phyloP scores from a whole-genome alignment of 2,113 vertebrate species.

The Gracilinanus agilis region DNA sequence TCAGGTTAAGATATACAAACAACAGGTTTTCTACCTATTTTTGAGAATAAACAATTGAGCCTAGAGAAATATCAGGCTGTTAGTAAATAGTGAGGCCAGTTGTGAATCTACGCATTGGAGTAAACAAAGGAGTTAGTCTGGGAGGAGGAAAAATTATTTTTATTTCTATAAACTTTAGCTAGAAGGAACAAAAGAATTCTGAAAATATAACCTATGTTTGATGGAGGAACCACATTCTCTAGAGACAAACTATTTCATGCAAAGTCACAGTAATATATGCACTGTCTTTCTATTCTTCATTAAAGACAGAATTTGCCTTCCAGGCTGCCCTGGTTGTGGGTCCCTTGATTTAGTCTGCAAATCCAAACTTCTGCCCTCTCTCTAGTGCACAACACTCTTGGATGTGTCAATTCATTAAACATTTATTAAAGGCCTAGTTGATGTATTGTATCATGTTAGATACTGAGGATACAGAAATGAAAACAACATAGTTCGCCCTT shows the following conservation, averaged over 20 bases:
- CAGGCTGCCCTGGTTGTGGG: not conserved
- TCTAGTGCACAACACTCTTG: not conserved
- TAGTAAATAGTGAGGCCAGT: conserved; percentile 16
- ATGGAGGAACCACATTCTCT: not conserved
- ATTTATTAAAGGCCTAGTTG: not conserved
- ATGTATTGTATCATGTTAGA: not conserved
- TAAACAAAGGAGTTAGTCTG: conserved; percentile 14
- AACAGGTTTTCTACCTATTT: not conserved
- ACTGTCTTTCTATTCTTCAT: not conserved
- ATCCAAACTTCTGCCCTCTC: not conserved
- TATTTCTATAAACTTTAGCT: conserved; percentile 44
- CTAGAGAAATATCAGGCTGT: conserved; percentile 26
- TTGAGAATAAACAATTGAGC: not conserved
- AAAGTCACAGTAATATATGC: not conserved
- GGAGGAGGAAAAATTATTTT: not conserved
- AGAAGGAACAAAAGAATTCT: not conserved
- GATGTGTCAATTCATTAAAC: not conserved
- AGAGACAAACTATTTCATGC: not conserved
- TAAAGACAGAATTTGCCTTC: not conserved
- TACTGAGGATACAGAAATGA: not conserved
- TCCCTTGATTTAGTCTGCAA: not conserved
- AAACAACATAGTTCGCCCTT: not conserved
- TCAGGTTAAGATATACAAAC: not conserved
- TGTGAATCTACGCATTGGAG: conserved; percentile 19
- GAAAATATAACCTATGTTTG: not conserved